Conservation (phyloP, 2,797 vertebrate genomes). For the Chaenodraco wilsoni region DNA sequence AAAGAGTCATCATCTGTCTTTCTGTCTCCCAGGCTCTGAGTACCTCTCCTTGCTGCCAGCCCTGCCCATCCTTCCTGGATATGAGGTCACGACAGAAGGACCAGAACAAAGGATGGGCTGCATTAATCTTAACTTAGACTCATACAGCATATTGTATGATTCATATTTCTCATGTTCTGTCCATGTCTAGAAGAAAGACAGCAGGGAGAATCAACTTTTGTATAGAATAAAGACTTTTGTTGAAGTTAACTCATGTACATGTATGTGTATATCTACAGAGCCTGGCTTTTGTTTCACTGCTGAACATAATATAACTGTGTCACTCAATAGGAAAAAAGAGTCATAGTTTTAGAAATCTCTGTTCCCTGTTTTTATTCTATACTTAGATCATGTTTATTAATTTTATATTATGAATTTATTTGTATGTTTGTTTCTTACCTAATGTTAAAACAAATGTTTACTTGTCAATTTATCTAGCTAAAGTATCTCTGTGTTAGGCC, state of each 20-base stretch:
- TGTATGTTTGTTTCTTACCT: too few species aligned
- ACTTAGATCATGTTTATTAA: neutral
- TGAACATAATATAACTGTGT: neutral
- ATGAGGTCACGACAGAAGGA: slow-evolving; percentile 69
- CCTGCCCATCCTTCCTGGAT: slow-evolving; percentile 83
- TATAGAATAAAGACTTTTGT: slow-evolving; percentile 18
- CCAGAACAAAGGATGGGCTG: slow-evolving; percentile 72
- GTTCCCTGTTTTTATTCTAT: neutral
- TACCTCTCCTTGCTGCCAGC: slow-evolving; percentile 55
- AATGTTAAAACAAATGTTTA: too few species aligned
- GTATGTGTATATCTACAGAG: slow-evolving; percentile 10
- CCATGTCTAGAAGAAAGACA: slow-evolving; percentile 10
- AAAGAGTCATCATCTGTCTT: slow-evolving; percentile 46
- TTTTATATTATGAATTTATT: neutral
- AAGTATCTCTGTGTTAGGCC: too few species aligned
- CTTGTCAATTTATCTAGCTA: too few species aligned
- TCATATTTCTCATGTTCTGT: neutral
- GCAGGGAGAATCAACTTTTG: slow-evolving; percentile 7
- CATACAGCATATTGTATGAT: neutral
- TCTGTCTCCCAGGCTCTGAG: slow-evolving; percentile 38
- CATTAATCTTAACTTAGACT: slow-evolving; percentile 40
- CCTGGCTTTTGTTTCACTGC: neutral
- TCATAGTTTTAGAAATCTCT: neutral
- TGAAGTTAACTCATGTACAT: slow-evolving; percentile 12
- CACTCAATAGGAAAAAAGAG: neutral